Base-by-base conservation (phyloP, 1,140 invertebrate genomes). In the Ceratina australensis region DNA sequence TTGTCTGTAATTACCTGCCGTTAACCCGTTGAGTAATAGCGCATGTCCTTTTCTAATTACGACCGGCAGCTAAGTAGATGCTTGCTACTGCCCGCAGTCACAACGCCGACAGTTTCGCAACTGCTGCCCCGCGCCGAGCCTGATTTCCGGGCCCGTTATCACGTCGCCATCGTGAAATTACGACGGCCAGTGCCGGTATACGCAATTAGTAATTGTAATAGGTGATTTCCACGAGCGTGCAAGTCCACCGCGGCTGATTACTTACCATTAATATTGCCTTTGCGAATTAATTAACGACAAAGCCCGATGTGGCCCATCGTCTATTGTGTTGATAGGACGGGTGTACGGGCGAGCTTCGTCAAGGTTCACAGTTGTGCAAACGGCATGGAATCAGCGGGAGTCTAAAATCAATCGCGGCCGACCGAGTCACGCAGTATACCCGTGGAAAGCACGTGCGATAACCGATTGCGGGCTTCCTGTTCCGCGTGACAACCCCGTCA, bases 231-330 rank as follows among this genome's bases (percentile, higher is more conserved):
- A 84, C 68, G 71, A 64, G 69, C 77, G 75, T 56, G 66, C 72
- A 69, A 76, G 63, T 64, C 69, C 59, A 78, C 77, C 80, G 79
- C 86, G 80, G 84, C 86, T 90, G 89, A 91, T 91, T 91, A 91
- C 90, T 90, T 88, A 90, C 79, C 87, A 90, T 90, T 87, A 90
- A 90, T 91, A 90, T 90, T 89, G 84, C 86, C 89, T 88, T 89
- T 78, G 82, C 81, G 84, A 89, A 91, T 90, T 90, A 91, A 90
- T 91, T 90, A 90, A 88, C 83, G 87, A 88, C 85, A 88, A 87
- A 88, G 82, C 86, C 74, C 81, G 78, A 75, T 72, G 79, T 79
- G 73, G 78, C 65, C 59, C 49, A 33, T 3, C 33, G 59, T 60
- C 81, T 72, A 89, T 88, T 89, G 86, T 88, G 76, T 68, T 72